Evolutionary conservation across 1,140 invertebrate genomes (phyloP), one percentile per base, ranked within the genome.

Genomic region (Hirudo medicinalis): DNA sequence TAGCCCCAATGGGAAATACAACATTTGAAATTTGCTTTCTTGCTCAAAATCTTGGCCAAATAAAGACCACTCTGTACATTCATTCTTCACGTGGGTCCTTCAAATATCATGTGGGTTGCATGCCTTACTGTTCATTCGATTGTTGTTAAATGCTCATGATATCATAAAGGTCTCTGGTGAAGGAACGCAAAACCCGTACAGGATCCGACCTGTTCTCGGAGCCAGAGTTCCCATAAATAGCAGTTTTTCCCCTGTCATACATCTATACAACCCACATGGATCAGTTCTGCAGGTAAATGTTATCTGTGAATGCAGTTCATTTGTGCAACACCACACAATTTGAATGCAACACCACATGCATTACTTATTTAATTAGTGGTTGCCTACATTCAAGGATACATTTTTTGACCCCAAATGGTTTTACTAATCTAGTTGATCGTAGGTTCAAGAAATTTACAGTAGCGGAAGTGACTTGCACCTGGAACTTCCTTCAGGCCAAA

Each of bases 11-110:
- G 72, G 89, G 89, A 67, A 96, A 96, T 81, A 96, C 93, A 75
- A 90, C 91, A 73, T 97, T 97, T 84, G 92, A 89, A 84, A 90
- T 97, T 76, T 91, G 96, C 71, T 96, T 94, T 84, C 86, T 97
- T 76, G 92, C 92, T 25, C 84, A 93, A 78, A 88, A 91, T 82
- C 88, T 93, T 83, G 92, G 92, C 74, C 87, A 87, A 78, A 87
- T 93, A 74, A 87, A 92, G 81, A 91, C 91, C 81, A 88, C 88
- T 81, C 86, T 97, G 78, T 91, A 89, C 82, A 90, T 97, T 78
- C 92, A 95, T 82, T 95, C 93, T 20, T 92, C 92, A 67, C 88
- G 91, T 81, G 94, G 93, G 72, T 88, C 86, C 75, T 85, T 91
- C 78, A 89, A 89, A 79, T 91, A 89, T 82, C 85, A 87, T 79